A percentile compares a stretch with the other conserved stretches of the same genome.
Evolutionary conservation across 2,113 vertebrate species (phyloP).

Genomic region (Trochalopteron elliotii): DNA sequence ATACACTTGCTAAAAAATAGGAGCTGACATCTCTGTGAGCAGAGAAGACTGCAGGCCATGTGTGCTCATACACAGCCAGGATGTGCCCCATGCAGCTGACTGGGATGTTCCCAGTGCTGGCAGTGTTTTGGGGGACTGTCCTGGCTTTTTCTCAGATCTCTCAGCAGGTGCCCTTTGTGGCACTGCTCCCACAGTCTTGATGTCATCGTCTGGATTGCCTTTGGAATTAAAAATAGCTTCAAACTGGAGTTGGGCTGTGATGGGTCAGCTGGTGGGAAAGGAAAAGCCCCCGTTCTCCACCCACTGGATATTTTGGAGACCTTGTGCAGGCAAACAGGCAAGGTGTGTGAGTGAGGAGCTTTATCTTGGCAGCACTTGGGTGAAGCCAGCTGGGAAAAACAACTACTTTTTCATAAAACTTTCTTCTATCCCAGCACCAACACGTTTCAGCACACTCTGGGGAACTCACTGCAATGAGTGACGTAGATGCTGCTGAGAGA

Average conservation of each 20-base stretch:
- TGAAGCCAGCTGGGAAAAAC: constrained; percentile 8
- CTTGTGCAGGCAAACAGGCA: neutral
- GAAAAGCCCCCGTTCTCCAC: neutral
- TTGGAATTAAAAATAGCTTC: neutral
- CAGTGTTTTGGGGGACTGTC: neutral
- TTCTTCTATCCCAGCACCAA: neutral
- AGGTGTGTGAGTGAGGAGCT: neutral
- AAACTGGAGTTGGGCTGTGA: neutral
- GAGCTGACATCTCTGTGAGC: neutral
- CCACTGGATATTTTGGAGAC: neutral
- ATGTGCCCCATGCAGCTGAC: fast-evolving
- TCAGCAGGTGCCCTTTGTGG: neutral
- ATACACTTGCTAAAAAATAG: neutral
- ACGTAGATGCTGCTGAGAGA: neutral
- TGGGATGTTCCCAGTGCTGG: neutral
- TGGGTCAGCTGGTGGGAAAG: neutral
- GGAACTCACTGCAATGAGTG: neutral
- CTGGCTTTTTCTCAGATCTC: neutral
- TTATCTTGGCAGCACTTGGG: neutral
- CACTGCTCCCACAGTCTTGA: neutral
- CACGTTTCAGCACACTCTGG: neutral
- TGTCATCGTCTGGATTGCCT: neutral
- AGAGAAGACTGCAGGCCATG: neutral
- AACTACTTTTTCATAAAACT: neutral
- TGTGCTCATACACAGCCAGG: fast-evolving